A percentile compares a stretch with the other conserved stretches of the same genome.
phyloP scores from a whole-genome alignment of 2,888 invertebrate species.

The Lingula anatina region DNA sequence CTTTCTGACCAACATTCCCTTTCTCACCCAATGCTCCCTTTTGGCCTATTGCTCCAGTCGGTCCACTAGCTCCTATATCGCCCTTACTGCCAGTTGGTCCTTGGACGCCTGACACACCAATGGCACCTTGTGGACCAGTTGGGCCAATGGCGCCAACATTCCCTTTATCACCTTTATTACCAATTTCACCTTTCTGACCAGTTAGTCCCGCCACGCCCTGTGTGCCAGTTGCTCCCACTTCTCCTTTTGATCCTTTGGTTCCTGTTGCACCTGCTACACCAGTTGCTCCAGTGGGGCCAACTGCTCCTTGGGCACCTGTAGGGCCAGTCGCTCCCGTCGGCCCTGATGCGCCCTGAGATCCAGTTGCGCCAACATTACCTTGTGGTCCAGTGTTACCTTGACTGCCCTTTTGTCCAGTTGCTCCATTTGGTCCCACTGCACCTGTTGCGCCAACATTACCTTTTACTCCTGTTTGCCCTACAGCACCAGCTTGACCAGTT shows the following conservation, averaged over 20 bases:
- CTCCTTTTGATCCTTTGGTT: constrained; percentile 1
- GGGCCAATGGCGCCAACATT: constrained; percentile 4
- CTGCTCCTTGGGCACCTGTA: neutral
- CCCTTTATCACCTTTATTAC: too few relatives aligned
- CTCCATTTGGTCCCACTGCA: constrained; percentile 1
- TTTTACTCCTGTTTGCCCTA: too few relatives aligned
- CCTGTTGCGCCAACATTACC: constrained; percentile 9
- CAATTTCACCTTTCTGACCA: constrained; percentile 4
- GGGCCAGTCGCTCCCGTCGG: constrained; percentile 3
- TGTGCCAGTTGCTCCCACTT: constrained; percentile 4
- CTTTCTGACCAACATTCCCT: constrained; percentile 9
- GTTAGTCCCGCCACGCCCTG: constrained; percentile 3
- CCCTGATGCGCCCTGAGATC: constrained; percentile 9
- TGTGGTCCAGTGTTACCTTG: constrained; percentile 6
- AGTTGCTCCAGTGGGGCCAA: constrained; percentile 4
- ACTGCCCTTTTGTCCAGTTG: constrained; percentile 1
- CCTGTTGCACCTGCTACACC: neutral
- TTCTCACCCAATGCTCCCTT: constrained; percentile 8
- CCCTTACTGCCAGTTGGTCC: too few relatives aligned
- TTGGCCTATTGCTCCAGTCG: too few relatives aligned
- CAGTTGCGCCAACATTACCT: constrained; percentile 8
- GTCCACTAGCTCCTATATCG: too few relatives aligned
- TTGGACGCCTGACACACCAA: constrained; percentile 6
- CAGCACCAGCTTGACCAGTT: constrained; percentile 1
- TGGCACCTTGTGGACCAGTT: constrained; percentile 3